Evolutionary conservation across 2,797 vertebrate species (phyloP), one percentile per base, ranked within the genome.

Genomic region (Sciurus carolinensis): DNA sequence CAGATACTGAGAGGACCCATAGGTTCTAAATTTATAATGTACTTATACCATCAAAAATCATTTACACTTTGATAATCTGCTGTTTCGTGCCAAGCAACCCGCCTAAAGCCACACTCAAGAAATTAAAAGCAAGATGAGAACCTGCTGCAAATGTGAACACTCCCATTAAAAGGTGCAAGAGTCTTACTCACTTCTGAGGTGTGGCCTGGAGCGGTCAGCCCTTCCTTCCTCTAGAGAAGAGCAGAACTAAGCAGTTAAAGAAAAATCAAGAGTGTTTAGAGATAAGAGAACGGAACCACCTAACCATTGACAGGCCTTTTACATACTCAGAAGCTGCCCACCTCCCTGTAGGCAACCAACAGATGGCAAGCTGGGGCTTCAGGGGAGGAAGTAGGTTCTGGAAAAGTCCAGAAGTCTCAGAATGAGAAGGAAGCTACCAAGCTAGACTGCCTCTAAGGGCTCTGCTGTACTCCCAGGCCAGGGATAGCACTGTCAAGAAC

Each of bases 121-220:
- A 83, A 90, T 91, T 28, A 81, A 93, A 91, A 90, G 76, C 72
- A 26, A 94, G 39, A 81, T 22, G 50, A 93, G 64, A 94, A 76
- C 11, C 67, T 39, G 69, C 79, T 57, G 54, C 30, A 75, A 80
- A 76, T 39, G 76, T 67, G 59, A 87, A 95, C 50, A 71, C 28
- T 82, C 52, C 64, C 42, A 57, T 91, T 67, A 95, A 93, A 97
- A 89, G 36, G 47, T 44, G 72, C 50, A 71, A 64, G 77, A 81
- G 77, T 67, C 87, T 97, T 89, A 95, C 88, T 95, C 85, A 86
- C 39, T 89, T 75, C 83, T 44, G 79, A 96, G 94, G 92, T 86
- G 85, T 71, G 87, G 82, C 59, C 28, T 66, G 96, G 93, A 85
- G 82, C 17, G 62, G 77, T 50, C 50, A 44, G 62, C 59, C 62